phyloP scores from a whole-genome alignment of 2,888 invertebrate species.

The Limnephilus marmoratus region DNA sequence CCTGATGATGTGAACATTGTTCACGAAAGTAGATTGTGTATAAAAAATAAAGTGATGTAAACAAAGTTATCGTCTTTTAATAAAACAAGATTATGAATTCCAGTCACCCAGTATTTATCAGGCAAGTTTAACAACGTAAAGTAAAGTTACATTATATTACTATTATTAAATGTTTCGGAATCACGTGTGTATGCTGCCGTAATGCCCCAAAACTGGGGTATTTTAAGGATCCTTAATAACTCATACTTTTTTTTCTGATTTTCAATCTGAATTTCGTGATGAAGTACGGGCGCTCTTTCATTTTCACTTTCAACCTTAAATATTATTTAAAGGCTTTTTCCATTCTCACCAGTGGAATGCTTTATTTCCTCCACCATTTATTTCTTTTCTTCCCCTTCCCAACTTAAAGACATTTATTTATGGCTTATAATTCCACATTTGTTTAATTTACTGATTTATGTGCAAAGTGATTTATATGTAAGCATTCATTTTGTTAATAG shows the following conservation, averaged over 20 bases:
- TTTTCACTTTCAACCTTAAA: not conserved
- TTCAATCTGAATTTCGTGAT: not conserved
- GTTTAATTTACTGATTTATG: no score
- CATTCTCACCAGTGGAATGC: not conserved
- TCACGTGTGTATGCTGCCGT: not conserved
- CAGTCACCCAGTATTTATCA: not conserved
- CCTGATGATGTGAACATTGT: no score
- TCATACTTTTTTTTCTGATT: not conserved
- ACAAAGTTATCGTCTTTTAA: no score
- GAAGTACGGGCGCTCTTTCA: not conserved
- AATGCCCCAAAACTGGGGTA: not conserved
- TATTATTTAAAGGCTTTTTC: not conserved
- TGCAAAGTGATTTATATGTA: no score
- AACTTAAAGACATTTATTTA: no score
- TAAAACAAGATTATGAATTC: no score
- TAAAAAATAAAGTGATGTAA: no score
- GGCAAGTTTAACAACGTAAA: not conserved
- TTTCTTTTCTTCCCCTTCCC: no score
- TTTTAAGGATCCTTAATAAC: not conserved
- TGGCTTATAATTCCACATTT: no score
- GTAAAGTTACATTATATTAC: not conserved
- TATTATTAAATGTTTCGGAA: not conserved
- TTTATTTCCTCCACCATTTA: not conserved
- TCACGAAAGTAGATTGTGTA: no score
- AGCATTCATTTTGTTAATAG: no score